These are phyloP conservation scores for Entelurus aequoreus DNA, from an alignment of 2,113 vertebrate genomes.

Conservation along the genomic window DNA sequence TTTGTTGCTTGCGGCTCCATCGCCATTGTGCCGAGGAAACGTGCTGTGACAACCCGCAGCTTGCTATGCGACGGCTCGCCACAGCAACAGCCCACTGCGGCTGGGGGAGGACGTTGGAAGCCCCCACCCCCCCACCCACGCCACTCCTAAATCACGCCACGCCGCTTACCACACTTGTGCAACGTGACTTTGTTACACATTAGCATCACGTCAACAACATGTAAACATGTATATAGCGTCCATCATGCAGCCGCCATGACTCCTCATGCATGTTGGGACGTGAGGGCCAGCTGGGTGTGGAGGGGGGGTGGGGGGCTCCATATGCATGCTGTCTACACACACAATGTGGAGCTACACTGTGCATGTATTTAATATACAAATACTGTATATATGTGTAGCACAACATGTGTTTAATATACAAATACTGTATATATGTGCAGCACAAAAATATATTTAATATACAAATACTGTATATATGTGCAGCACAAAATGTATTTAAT, in stretches of 20 bases:
- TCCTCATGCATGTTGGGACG: conserved; percentile 13
- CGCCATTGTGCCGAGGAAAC: conserved; percentile 35
- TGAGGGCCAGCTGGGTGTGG: conserved; percentile 2
- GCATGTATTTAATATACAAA: neutral
- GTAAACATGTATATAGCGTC: neutral
- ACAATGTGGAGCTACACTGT: neutral
- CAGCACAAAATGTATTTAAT: no score
- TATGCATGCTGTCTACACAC: conserved; percentile 25
- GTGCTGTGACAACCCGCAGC: conserved; percentile 48
- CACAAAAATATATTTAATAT: no score
- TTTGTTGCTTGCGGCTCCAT: neutral
- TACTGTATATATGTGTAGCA: neutral
- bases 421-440: no score
- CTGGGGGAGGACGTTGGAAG: neutral
- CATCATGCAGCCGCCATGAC: neutral
- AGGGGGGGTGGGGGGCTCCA: conserved; percentile 2
- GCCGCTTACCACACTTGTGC: neutral
- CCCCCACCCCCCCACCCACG: neutral
- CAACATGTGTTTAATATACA: no score
- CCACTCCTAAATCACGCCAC: neutral
- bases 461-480: no score
- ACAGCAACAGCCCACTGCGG: conserved; percentile 23
- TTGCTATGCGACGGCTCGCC: conserved; percentile 42
- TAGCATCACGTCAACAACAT: neutral
- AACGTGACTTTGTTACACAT: neutral